Evolutionary conservation across 2,797 vertebrate species (phyloP), one percentile per base, ranked within the genome.

Genomic region (Xiphorhynchus erythropygius): DNA sequence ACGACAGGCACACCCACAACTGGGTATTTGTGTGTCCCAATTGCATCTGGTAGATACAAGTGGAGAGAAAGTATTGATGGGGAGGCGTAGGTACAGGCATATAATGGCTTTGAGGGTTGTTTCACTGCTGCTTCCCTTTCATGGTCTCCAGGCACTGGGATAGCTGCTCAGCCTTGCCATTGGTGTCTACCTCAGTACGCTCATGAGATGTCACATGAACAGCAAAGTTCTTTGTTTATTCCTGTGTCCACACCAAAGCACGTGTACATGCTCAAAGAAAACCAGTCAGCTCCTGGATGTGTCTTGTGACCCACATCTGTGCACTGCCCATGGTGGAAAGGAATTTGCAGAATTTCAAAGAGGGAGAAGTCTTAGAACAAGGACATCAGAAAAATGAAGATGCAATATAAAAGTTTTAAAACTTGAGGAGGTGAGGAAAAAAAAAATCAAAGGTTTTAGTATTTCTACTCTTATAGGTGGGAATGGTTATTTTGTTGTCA

Each of bases 251-350:
- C 7, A 6, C 22, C 32, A 57, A 60, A 71, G 37, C 42, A 37
- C 21, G 1, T 4, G 22, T 10, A 32, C 0, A 0, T 5, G 39
- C 28, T 33, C 39, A 35, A 17, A 32, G 52, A 53, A 53, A 53
- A n/a, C 27, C 0, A 2, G 28, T 42, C 15, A 13, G 15, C 25
- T 84, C 46, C 55, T 35, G n/a, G 11, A 13, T 21, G 13, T 25
- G 50, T 53, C 70, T n/a, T 69, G 59, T 39, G 53, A 11, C 7
- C 37, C 49, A 4, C 0, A 0, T 37, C 47, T 82, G 76, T 65
- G 73, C 46, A 28, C 30, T 5, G 2, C 17, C 30, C 30, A 19
- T 57, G 39, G n/a, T 56, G 50, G 68, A 76, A 79, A 70, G 25
- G 22, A 62, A 4, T n/a, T 33, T 62, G 28, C 53, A 59, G 44